Evolutionary conservation across 2,113 vertebrate species (phyloP).

Genomic region (Jaculus jaculus): DNA sequence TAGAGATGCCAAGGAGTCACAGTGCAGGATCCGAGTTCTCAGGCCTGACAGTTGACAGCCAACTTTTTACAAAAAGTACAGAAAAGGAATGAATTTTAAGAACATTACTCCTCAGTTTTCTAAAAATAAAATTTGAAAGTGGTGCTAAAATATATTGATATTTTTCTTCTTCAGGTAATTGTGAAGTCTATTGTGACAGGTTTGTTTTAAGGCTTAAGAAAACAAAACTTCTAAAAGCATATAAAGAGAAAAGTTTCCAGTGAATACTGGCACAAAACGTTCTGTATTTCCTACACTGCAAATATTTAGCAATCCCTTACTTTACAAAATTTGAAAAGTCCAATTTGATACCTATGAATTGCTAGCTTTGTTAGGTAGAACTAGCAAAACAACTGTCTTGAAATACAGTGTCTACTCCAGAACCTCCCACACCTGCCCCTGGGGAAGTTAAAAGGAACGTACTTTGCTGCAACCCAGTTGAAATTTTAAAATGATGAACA

Average conservation of each 20-base stretch:
- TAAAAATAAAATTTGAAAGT: slow-evolving; percentile 25
- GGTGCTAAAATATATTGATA: not conserved
- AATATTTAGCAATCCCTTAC: not conserved
- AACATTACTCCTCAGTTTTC: not conserved
- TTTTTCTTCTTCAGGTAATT: slow-evolving; percentile 13
- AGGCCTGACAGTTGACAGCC: not conserved
- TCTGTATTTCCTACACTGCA: not conserved
- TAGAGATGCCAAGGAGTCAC: rapidly evolving
- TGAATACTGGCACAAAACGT: not conserved
- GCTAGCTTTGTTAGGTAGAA: not conserved
- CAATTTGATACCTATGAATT: not conserved
- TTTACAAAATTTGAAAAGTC: not conserved
- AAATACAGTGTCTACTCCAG: not conserved
- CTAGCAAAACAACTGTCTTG: not conserved
- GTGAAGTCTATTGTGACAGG: not conserved
- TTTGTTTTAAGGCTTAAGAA: not conserved
- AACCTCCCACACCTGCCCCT: not conserved
- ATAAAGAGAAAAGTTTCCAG: not conserved
- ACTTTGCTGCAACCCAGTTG: not conserved
- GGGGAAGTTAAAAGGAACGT: not conserved
- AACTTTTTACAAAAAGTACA: not conserved
- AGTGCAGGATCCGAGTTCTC: not conserved
- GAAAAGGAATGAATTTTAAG: not conserved
- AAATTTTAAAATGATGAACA: not conserved
- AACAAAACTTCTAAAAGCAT: not conserved